A percentile compares a stretch with the other conserved stretches of the same genome.
Evolutionary conservation across 1,140 invertebrate genomes (phyloP).

Genomic region (Orchestia grillus): DNA sequence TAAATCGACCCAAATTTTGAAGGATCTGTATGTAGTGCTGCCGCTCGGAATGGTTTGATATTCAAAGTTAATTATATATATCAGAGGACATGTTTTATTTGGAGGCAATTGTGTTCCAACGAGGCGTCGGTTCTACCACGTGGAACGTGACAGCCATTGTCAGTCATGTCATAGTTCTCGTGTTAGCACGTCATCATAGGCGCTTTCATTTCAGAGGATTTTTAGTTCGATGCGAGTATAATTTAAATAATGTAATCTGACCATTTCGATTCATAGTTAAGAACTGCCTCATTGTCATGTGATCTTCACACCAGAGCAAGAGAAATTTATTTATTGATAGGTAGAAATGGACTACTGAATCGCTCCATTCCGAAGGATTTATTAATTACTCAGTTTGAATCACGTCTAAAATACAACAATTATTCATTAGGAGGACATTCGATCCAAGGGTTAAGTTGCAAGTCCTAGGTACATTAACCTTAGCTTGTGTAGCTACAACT

Average conservation of each 20-base stretch:
- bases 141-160: neutral
- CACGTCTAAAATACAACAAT: neutral
- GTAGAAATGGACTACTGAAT: neutral
- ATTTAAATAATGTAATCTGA: neutral
- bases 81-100: no score
- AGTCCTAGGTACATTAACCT: neutral
- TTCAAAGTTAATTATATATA: no score
- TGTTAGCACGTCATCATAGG: neutral
- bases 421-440: neutral
- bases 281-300: neutral
- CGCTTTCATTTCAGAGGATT: neutral
- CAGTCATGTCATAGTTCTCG: no score
- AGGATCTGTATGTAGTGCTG: no score
- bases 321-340: neutral
- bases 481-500: neutral
- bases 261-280: neutral
- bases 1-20: no score
- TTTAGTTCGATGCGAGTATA: neutral
- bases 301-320: neutral
- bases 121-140: neutral
- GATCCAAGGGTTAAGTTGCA: neutral
- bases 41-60: no score
- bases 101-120: neutral
- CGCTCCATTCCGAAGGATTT: neutral
- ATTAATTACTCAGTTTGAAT: neutral